Conservation (phyloP, 2,797 vertebrate species). For the Glyptemys insculpta region DNA sequence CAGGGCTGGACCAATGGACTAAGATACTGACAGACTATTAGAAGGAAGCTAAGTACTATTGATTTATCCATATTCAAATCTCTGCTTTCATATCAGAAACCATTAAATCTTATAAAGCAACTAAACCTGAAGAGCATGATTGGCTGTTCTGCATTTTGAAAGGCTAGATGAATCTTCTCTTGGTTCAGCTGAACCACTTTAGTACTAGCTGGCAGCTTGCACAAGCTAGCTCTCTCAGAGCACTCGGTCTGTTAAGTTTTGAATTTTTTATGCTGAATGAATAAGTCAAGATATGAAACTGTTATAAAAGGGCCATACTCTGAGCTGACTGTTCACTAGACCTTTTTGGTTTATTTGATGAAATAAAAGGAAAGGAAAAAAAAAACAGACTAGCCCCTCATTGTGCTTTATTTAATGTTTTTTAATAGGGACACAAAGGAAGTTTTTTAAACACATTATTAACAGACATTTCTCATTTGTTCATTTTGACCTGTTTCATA, state of each 20-base stretch:
- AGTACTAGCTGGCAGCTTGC: neutral
- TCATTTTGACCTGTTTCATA: neutral
- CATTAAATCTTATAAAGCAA: neutral
- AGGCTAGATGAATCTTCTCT: too few species aligned
- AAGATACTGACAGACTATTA: neutral
- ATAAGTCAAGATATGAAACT: neutral
- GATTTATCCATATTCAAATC: neutral
- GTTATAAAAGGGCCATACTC: neutral
- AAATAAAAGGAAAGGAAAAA: neutral
- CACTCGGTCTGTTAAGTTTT: neutral
- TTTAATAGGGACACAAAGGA: too few species aligned
- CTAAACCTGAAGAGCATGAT: neutral
- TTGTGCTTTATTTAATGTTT: neutral
- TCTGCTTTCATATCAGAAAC: neutral
- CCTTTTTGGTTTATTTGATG: neutral
- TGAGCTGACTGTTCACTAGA: neutral
- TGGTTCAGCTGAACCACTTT: neutral
- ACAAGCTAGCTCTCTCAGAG: too few species aligned
- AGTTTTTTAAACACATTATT: neutral
- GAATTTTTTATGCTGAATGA: neutral
- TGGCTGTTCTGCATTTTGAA: neutral
- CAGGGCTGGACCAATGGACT: neutral
- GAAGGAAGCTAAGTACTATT: neutral
- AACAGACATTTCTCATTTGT: neutral
- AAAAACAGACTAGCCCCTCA: neutral